These are phyloP conservation scores for Mobula birostris DNA, from an alignment of 2,113 vertebrate genomes.

Conservation along the genomic window DNA sequence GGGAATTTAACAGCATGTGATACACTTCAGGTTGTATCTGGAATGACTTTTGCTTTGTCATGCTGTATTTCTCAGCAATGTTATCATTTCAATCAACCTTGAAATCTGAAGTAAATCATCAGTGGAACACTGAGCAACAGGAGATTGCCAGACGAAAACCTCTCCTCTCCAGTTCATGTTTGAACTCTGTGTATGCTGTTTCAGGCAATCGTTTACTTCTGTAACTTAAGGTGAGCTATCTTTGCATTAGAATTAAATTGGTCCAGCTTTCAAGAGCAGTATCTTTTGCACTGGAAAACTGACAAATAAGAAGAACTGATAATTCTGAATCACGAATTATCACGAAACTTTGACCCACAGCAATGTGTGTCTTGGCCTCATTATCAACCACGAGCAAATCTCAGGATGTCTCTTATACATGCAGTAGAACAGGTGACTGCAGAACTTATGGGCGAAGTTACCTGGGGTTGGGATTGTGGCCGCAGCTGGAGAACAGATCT, in stretches of 20 bases:
- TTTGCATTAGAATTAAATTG: not conserved
- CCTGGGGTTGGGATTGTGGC: too few relatives aligned
- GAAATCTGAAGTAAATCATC: not conserved
- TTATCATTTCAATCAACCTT: not conserved
- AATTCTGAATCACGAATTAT: not conserved
- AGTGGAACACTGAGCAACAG: not conserved
- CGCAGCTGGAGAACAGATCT: too few relatives aligned
- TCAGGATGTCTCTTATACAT: too few relatives aligned
- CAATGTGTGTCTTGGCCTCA: too few relatives aligned
- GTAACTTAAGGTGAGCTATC: not conserved
- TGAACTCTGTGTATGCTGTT: not conserved
- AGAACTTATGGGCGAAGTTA: too few relatives aligned
- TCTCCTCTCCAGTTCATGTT: not conserved
- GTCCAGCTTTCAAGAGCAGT: not conserved
- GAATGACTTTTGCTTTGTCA: not conserved
- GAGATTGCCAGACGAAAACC: not conserved
- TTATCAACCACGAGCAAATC: too few relatives aligned
- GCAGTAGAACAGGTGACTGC: too few relatives aligned
- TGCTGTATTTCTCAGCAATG: not conserved
- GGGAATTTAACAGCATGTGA: not conserved
- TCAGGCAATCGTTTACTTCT: not conserved
- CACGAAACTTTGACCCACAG: too few relatives aligned
- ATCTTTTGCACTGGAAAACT: not conserved
- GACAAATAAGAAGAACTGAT: not conserved
- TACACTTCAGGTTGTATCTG: not conserved